Evolutionary conservation across 1,140 invertebrate species (phyloP), one percentile per base, ranked within the genome.

Genomic region (Drosophila malerkotliana): DNA sequence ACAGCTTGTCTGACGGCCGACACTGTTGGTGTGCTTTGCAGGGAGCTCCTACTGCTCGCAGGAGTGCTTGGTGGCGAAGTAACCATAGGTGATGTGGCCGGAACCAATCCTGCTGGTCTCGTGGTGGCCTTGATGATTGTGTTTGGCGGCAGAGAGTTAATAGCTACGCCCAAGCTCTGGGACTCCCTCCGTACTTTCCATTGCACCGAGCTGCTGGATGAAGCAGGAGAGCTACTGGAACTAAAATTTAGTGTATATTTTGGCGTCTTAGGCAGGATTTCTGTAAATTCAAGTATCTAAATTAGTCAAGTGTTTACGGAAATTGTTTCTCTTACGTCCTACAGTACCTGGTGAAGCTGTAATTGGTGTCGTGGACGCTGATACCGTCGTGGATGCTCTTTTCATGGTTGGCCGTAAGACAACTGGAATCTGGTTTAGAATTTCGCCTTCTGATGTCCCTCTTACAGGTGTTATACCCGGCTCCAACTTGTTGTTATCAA

Each of bases 61-160:
- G 66, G 48, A 4, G 59, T 14, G 3, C 3, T 26, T 34, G 39
- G 26, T 15, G 47, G 34, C 6, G 58, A 24, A 15, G 47, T 37
- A 6, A 14, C 18, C 7, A 28, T 12, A 2, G 41, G 15, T 59
- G 32, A 30, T 21, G 24, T n/a, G 24, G 10, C 48, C 21, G 15
- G 18, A 0, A 54, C 4, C 12, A 39, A 30, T 7, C 54, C 3
- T 48, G 34, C 14, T 57, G 28, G 30, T 12, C 77, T 60, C 0
- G 83, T 75, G 3, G 77, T 91, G 1, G 90, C 85, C 47, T 91
- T 87, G 6, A 91, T 91, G 47, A 79, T 91, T 4, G 90, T 91
- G 60, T 84, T 91, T 0, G 90, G 82, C 2, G 90, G 90, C 34
- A 91, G 49, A 0, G 90, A 88, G 14, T 71, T 90, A 15, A 91